Evolutionary conservation across 2,888 invertebrate genomes (phyloP).

Genomic region (Linyphia triangularis): DNA sequence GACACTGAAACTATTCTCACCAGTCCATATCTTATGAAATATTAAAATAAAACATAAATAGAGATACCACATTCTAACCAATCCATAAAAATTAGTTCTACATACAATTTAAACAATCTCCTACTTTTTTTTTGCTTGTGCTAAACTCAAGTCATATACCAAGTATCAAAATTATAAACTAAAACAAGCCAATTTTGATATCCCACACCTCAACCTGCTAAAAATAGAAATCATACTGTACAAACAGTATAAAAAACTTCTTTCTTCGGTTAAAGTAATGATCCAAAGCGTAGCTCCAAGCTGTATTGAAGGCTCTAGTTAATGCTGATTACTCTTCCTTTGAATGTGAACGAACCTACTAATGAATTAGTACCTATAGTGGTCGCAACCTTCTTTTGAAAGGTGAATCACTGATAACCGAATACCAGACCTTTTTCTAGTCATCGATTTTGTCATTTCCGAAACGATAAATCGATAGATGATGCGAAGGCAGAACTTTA

Average conservation of each 20-base stretch:
- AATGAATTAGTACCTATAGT: conserved; percentile 63
- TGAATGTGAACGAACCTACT: conserved; percentile 30
- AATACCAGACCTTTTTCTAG: conserved; percentile 60
- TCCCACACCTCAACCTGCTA: background rate
- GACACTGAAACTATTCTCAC: too few species aligned
- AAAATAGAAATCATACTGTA: background rate
- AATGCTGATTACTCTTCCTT: conserved; percentile 59
- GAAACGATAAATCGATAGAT: conserved; percentile 70
- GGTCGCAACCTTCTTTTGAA: conserved; percentile 61
- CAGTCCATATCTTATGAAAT: too few species aligned
- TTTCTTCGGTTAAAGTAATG: conserved; percentile 55
- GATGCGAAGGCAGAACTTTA: conserved; percentile 64
- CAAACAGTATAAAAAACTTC: background rate
- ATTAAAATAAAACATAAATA: too few species aligned
- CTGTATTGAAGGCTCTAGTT: conserved; percentile 38
- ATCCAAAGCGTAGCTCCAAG: conserved; percentile 18
- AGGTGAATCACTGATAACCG: conserved; percentile 71
- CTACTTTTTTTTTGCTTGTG: too few species aligned
- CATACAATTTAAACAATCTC: too few species aligned
- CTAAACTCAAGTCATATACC: too few species aligned
- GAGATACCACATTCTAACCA: too few species aligned
- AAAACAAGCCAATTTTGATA: background rate
- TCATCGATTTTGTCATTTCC: conserved; percentile 73
- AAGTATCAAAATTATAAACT: background rate
- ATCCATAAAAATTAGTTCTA: too few species aligned